These are phyloP conservation scores for Arctopsyche grandis DNA, from an alignment of 1,140 invertebrate species.

Conservation along the genomic window DNA sequence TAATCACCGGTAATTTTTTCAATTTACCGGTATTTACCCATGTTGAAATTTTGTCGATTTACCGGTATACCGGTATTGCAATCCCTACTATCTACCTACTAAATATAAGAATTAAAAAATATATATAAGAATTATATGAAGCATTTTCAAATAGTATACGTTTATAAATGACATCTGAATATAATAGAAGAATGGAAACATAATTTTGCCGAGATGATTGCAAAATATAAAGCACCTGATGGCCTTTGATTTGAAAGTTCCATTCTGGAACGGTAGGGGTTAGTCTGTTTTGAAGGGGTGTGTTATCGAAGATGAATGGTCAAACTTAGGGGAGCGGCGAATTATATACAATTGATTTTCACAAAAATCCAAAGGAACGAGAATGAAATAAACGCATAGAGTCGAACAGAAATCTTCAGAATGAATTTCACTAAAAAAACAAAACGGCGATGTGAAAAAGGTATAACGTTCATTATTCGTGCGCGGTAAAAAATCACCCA, in stretches of 20 bases:
- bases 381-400: too few relatives aligned
- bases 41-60: too few relatives aligned
- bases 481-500: constrained; percentile 17
- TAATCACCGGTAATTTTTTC: too few relatives aligned
- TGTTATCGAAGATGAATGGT: constrained; percentile 12
- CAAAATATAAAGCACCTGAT: neutral
- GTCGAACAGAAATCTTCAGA: too few relatives aligned
- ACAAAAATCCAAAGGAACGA: neutral
- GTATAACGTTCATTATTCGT: neutral
- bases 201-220: neutral
- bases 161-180: neutral
- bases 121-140: too few relatives aligned
- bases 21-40: too few relatives aligned
- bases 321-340: neutral
- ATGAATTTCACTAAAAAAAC: neutral
- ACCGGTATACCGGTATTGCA: too few relatives aligned
- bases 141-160: too few relatives aligned
- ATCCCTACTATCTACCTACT: too few relatives aligned
- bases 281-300: neutral
- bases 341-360: neutral
- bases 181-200: neutral
- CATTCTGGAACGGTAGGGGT: constrained; percentile 2
- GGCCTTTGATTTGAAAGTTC: neutral
- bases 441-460: neutral
- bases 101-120: too few relatives aligned